Evolutionary conservation across 2,888 invertebrate species (phyloP).

Genomic region (Idaea aversata): DNA sequence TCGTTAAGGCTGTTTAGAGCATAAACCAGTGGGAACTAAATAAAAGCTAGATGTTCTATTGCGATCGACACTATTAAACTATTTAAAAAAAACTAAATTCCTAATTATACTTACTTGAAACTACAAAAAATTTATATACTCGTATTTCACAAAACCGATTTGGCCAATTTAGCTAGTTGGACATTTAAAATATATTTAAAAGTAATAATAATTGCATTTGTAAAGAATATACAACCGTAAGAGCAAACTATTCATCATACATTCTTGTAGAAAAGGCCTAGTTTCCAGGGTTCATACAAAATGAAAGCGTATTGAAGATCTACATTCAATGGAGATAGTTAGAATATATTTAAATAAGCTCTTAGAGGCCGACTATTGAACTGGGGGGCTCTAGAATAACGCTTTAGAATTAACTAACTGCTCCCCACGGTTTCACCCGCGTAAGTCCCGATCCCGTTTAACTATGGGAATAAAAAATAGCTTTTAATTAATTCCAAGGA

Average conservation of each 20-base stretch:
- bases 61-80: too few relatives aligned
- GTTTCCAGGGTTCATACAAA: slow-evolving; percentile 19
- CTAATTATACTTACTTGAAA: neutral
- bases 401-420: slow-evolving; percentile 16
- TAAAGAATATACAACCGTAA: neutral
- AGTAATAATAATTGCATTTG: too few relatives aligned
- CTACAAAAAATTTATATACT: neutral
- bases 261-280: neutral
- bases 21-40: too few relatives aligned
- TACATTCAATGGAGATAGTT: slow-evolving; percentile 28
- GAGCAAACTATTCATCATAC: neutral
- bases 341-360: slow-evolving; percentile 41
- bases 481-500: too few relatives aligned
- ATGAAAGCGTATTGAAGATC: slow-evolving; percentile 24
- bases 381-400: slow-evolving; percentile 25
- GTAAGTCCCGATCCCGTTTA: too few relatives aligned
- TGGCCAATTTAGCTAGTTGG: too few relatives aligned
- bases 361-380: slow-evolving; percentile 34
- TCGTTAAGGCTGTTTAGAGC: too few relatives aligned
- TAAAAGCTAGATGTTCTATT: too few relatives aligned
- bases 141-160: too few relatives aligned
- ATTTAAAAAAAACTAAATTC: neutral
- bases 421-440: too few relatives aligned
- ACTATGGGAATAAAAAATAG: too few relatives aligned
- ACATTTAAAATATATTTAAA: too few relatives aligned